Evolutionary conservation across 1,140 invertebrate genomes (phyloP).

Genomic region (Caenorhabditis tropicalis): DNA sequence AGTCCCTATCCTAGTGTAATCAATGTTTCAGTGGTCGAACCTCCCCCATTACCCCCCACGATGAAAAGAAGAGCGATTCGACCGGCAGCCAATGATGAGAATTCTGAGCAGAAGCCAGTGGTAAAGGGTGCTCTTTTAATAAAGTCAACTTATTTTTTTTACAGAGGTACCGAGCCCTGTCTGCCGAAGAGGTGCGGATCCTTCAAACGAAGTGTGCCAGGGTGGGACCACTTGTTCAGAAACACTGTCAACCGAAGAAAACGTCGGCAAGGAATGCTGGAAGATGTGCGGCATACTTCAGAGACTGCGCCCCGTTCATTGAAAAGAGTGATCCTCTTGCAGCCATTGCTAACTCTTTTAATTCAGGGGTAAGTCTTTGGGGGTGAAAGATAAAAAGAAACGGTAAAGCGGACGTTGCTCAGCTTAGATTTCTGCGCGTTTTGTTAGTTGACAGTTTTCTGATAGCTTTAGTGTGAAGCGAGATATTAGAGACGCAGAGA

Average conservation of each 20-base stretch:
- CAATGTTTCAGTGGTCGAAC: slow-evolving; percentile 27
- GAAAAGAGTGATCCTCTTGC: slow-evolving; percentile 55
- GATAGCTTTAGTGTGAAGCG: too few species aligned
- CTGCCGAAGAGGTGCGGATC: slow-evolving; percentile 24
- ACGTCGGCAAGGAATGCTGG: slow-evolving; percentile 52
- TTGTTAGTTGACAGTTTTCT: too few species aligned
- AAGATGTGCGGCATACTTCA: slow-evolving; percentile 62
- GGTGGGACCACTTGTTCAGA: slow-evolving; percentile 41
- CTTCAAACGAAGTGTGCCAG: slow-evolving; percentile 47
- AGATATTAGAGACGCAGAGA: too few species aligned
- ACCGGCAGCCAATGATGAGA: not conserved
- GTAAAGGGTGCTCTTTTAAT: not conserved
- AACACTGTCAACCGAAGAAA: slow-evolving; percentile 58
- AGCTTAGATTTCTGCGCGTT: too few species aligned
- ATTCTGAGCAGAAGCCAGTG: not conserved
- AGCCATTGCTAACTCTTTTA: slow-evolving; percentile 57
- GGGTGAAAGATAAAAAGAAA: not conserved
- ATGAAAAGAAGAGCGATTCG: not conserved
- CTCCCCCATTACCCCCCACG: not conserved
- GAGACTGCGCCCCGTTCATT: slow-evolving; percentile 61
- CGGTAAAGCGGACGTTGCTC: not conserved
- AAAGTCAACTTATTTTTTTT: not conserved
- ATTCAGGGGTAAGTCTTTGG: slow-evolving; percentile 53
- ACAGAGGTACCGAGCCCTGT: not conserved
- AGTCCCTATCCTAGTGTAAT: not conserved